Percentiles rank a stretch among this genome's conserved stretches.
phyloP scores from a whole-genome alignment of 2,113 vertebrate species.

The Myotis davidii region DNA sequence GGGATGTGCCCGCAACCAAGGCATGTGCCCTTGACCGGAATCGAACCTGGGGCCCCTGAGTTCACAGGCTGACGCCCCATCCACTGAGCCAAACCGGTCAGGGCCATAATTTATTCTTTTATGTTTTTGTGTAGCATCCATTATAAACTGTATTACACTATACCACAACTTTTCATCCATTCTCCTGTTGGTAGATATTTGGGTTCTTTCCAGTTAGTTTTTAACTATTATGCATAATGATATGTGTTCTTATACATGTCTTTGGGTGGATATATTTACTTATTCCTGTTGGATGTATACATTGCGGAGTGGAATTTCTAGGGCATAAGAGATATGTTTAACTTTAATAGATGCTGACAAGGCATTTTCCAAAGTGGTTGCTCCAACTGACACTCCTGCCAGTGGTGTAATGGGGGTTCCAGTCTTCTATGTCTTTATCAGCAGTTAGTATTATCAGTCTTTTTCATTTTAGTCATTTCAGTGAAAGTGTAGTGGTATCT shows the following conservation, averaged over 20 bases:
- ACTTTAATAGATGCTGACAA: not conserved
- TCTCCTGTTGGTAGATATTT: not conserved
- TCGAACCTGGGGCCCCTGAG: too few species aligned
- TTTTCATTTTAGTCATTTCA: not conserved
- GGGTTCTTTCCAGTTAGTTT: not conserved
- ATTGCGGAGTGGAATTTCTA: not conserved
- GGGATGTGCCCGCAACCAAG: too few species aligned
- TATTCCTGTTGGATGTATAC: not conserved
- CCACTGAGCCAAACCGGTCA: too few species aligned
- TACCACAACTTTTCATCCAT: not conserved
- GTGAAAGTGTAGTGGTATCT: not conserved
- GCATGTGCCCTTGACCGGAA: too few species aligned
- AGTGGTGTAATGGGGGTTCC: not conserved
- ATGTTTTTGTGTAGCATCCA: not conserved
- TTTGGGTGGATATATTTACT: slow-evolving; percentile 8
- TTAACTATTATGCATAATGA: not conserved
- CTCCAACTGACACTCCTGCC: not conserved
- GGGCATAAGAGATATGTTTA: not conserved
- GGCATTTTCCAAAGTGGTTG: not conserved
- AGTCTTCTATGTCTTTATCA: not conserved
- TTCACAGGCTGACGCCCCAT: too few species aligned
- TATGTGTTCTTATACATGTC: not conserved
- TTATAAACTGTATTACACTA: not conserved
- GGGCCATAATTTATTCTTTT: not conserved
- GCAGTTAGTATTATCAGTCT: not conserved